Percentiles rank a stretch among this genome's conserved stretches.
Conservation (phyloP, 2,113 vertebrate species). For the Rhinolophus ferrumequinum region DNA sequence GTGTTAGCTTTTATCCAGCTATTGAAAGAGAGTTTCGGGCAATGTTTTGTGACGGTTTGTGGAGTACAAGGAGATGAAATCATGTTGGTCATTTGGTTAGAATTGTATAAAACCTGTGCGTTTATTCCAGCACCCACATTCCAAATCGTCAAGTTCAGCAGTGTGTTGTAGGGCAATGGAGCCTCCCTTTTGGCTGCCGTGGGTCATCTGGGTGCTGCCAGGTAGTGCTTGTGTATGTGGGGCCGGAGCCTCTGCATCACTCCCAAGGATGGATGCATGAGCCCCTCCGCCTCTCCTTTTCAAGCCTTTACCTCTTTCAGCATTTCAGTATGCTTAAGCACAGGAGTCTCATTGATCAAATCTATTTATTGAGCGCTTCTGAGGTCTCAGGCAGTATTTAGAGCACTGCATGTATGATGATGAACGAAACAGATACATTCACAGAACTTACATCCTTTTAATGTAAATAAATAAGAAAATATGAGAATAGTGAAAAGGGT, state of each 20-base stretch:
- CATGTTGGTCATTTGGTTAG: not conserved
- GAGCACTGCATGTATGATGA: not conserved
- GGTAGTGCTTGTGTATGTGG: not conserved
- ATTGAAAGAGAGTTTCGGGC: not conserved
- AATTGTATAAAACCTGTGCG: not conserved
- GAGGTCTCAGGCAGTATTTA: not conserved
- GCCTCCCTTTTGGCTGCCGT: not conserved
- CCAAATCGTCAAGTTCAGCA: not conserved
- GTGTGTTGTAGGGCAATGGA: not conserved
- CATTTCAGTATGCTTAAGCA: not conserved
- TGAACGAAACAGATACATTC: not conserved
- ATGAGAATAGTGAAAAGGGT: not conserved
- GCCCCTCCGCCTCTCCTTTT: not conserved
- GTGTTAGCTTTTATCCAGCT: not conserved
- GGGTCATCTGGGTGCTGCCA: not conserved
- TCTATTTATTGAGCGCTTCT: not conserved
- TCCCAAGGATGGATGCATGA: fast-evolving
- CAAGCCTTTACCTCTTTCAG: not conserved
- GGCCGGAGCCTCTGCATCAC: not conserved
- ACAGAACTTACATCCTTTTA: not conserved
- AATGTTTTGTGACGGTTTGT: not conserved
- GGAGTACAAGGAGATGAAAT: slow-evolving; percentile 1
- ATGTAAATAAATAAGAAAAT: not conserved
- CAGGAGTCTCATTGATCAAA: not conserved
- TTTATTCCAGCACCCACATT: not conserved